phyloP scores from a whole-genome alignment of 2,113 vertebrate species.

The Calyptomena viridis region DNA sequence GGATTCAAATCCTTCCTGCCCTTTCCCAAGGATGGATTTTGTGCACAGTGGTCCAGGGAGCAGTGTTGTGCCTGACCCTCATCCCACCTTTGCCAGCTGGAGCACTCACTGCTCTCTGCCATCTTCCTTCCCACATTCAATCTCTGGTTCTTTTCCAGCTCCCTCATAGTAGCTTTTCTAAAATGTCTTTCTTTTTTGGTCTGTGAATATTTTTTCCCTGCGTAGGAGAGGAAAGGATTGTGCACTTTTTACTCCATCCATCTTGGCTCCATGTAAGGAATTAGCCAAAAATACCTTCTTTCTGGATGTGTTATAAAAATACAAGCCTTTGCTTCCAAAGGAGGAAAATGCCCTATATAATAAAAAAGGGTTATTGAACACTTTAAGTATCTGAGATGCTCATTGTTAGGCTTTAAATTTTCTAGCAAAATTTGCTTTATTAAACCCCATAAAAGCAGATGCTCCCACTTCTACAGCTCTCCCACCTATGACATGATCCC shows the following conservation, averaged over 20 bases:
- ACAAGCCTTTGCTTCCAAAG: neutral
- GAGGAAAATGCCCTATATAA: neutral
- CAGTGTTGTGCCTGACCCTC: neutral
- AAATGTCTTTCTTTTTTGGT: neutral
- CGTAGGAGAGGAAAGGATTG: neutral
- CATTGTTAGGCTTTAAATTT: neutral
- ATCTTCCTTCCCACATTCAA: neutral
- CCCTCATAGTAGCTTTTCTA: neutral
- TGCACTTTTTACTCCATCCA: neutral
- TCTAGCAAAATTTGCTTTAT: neutral
- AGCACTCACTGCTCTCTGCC: neutral
- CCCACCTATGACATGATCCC: neutral
- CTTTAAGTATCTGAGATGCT: rapidly evolving
- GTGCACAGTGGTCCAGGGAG: neutral
- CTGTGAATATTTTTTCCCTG: neutral
- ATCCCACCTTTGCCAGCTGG: neutral
- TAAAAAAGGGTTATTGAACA: neutral
- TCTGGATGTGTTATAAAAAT: neutral
- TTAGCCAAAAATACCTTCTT: neutral
- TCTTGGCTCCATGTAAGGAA: constrained; percentile 27
- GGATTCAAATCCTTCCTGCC: neutral
- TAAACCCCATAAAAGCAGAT: neutral
- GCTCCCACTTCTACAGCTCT: neutral
- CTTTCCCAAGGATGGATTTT: neutral
- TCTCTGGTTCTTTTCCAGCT: neutral